A percentile compares a stretch with the other conserved stretches of the same genome.
Evolutionary conservation across 2,888 invertebrate genomes (phyloP).

Genomic region (Sipha maydis): DNA sequence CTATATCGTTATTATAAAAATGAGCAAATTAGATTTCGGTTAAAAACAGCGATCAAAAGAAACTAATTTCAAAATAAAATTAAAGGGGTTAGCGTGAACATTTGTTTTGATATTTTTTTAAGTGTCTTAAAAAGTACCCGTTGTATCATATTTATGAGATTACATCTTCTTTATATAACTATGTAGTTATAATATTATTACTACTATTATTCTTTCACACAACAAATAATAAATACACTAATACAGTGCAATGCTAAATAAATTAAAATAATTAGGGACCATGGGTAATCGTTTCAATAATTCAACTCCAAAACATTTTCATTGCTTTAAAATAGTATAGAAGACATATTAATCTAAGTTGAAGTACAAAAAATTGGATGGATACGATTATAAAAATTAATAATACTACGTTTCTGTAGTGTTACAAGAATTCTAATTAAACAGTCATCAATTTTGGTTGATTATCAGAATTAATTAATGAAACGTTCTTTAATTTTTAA

Average conservation of each 20-base stretch:
- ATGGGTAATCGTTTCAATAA: too few relatives aligned
- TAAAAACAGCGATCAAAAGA: conserved; percentile 60
- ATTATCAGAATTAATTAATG: too few relatives aligned
- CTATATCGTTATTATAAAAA: conserved; percentile 38
- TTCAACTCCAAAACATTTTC: too few relatives aligned
- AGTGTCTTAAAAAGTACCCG: conserved; percentile 15
- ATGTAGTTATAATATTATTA: neutral
- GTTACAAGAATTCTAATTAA: too few relatives aligned
- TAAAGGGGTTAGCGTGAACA: conserved; percentile 46
- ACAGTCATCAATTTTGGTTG: too few relatives aligned
- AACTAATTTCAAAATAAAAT: conserved; percentile 44
- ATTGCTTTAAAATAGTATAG: too few relatives aligned
- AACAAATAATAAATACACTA: neutral
- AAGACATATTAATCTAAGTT: too few relatives aligned
- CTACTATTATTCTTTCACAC: neutral
- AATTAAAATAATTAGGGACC: neutral
- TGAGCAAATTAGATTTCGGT: conserved; percentile 53
- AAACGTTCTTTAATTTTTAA: too few relatives aligned
- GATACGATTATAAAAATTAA: too few relatives aligned
- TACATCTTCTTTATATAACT: neutral
- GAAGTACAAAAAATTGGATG: too few relatives aligned
- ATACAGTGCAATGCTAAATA: neutral
- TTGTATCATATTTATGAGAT: neutral
- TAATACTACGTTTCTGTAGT: too few relatives aligned
- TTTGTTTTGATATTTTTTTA: conserved; percentile 54